Base-by-base conservation (phyloP, 1,140 invertebrate genomes). In the Drosophila baimaii region DNA sequence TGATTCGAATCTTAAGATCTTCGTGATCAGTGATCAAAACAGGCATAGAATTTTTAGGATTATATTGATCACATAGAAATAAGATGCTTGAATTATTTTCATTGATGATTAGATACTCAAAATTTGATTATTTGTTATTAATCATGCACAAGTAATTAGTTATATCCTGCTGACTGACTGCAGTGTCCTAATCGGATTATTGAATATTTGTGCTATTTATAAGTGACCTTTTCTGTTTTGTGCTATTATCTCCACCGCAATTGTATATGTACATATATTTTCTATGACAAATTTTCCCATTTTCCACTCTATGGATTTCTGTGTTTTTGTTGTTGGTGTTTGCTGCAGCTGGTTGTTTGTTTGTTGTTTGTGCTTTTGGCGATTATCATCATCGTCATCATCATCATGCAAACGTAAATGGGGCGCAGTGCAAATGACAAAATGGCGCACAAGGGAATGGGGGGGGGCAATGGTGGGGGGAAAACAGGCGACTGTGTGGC, bases 361-460 rank as follows among this genome's bases (percentile, higher is more conserved):
- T 65, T 31, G 27, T 63, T 65, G 33, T 66, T 68, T 49, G 31
- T 47, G 61, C 33, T 46, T 54, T 47, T 62, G 21, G 5, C 64
- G 39, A 54, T 68, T 31, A 70, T 46, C 29, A 54, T 37, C 41
- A 31, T 44, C 25, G 37, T n/a, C 37, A 39, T 37, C 49, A 33
- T 52, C 51, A 54, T 33, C 44, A 69, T 69, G 62, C 33, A 66
- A 52, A 52, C 63, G 62, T 33, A 66, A 52, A 37, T 37, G 55
- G 55, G 35, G 55, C 54, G 54, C 55, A 57, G 23, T 43, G 46
- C 46, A 61, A 61, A 61, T 52, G 58, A 69, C 65, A 69, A 69
- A 69, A 56, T 56, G 64, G 65, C 47, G 47, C 41, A 31, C 44
- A 55, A 31, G 63, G 66, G 23, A 21, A 33, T 23, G 23, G 41